Conservation (phyloP, 2,797 vertebrate species). For the Microctenopoma stevenorrisi region DNA sequence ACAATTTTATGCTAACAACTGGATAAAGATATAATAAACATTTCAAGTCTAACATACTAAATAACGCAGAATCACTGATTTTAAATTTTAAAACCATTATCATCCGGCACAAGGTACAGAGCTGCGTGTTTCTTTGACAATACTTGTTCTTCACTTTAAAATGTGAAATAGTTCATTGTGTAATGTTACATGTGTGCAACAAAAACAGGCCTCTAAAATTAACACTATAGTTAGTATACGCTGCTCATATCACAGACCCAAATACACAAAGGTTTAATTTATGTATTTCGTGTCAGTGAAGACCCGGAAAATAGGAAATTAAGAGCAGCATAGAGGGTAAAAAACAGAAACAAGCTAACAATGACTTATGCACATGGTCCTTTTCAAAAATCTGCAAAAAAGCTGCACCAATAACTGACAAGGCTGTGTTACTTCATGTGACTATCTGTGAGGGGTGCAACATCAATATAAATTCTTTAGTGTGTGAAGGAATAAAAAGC, state of each 20-base stretch:
- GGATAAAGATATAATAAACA: constrained; percentile 10
- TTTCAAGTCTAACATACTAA: constrained; percentile 19
- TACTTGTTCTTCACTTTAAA: constrained; percentile 25
- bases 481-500: no score
- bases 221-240: constrained; percentile 16
- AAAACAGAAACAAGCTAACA: constrained; percentile 29
- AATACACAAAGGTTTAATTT: constrained; percentile 54
- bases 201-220: constrained; percentile 18
- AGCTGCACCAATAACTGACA: constrained; percentile 1
- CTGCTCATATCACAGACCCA: constrained; percentile 36
- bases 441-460: not conserved
- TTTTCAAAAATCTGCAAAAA: constrained; percentile 27
- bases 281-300: not conserved
- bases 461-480: not conserved
- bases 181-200: constrained; percentile 32
- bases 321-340: constrained; percentile 28
- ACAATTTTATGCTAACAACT: constrained; percentile 19
- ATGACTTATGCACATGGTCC: constrained; percentile 52
- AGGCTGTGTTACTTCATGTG: not conserved
- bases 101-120: constrained; percentile 22
- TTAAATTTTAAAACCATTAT: constrained; percentile 30
- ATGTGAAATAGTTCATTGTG: constrained; percentile 32
- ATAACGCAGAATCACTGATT: constrained; percentile 23
- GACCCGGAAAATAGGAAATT: constrained; percentile 26
- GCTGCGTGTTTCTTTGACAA: constrained; percentile 53